A percentile compares a stretch with the other conserved stretches of the same genome.
Conservation (phyloP, 2,888 invertebrate genomes). For the Mimumesa dahlbomi region DNA sequence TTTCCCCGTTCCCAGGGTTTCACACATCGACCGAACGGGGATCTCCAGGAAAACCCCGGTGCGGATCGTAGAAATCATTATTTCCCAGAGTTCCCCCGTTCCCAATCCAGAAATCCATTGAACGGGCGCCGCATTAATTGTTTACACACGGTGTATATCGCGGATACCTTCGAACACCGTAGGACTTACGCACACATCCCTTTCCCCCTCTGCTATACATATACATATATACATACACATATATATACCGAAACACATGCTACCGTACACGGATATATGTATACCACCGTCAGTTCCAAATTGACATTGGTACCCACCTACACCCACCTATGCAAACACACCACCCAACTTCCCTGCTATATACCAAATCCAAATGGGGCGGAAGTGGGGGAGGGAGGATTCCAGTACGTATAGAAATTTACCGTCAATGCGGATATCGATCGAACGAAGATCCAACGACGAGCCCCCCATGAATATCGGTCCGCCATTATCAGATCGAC, state of each 20-base stretch:
- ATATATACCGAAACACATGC: neutral
- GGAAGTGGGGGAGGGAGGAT: too few species aligned
- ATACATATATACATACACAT: neutral
- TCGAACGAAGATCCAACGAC: slow-evolving; percentile 31
- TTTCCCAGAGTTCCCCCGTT: too few species aligned
- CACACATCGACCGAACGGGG: too few species aligned
- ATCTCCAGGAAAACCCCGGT: neutral
- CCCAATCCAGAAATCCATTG: too few species aligned
- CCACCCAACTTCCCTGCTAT: too few species aligned
- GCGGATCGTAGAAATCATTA: too few species aligned
- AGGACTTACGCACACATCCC: too few species aligned
- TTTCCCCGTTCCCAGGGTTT: too few species aligned
- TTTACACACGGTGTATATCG: slow-evolving; percentile 10
- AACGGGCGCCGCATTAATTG: slow-evolving; percentile 28
- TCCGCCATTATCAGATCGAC: slow-evolving; percentile 20
- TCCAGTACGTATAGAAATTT: slow-evolving; percentile 47
- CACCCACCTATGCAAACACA: slow-evolving; percentile 4
- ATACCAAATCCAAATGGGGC: slow-evolving; percentile 20
- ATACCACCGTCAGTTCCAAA: slow-evolving; percentile 4
- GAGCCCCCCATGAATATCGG: slow-evolving; percentile 22
- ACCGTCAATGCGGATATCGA: slow-evolving; percentile 59
- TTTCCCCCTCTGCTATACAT: too few species aligned
- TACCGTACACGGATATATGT: too few species aligned
- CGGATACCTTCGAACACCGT: neutral
- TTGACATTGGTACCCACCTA: slow-evolving; percentile 24